These are phyloP conservation scores for Pteronura brasiliensis DNA, from an alignment of 2,113 vertebrate species.

Conservation along the genomic window DNA sequence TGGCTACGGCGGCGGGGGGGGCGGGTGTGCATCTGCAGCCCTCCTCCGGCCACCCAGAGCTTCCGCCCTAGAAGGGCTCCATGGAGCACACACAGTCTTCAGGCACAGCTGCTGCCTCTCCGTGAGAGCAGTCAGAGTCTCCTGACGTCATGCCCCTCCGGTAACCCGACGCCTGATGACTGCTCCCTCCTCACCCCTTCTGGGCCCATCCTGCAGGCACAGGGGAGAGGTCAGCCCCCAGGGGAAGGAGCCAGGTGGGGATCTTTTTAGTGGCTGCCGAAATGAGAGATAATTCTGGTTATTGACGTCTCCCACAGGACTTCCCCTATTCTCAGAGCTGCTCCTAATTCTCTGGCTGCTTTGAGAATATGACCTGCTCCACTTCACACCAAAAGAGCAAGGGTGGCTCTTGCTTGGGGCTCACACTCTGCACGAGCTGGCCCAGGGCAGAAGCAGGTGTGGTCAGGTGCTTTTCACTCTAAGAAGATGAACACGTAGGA, in stretches of 20 bases:
- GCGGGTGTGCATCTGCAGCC: not conserved
- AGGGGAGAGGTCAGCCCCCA: slow-evolving; percentile 47
- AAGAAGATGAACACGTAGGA: not conserved
- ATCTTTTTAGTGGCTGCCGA: slow-evolving; percentile 56
- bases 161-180: slow-evolving; percentile 56
- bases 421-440: not conserved
- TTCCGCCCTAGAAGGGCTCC: not conserved
- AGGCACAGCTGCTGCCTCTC: slow-evolving; percentile 24
- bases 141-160: slow-evolving; percentile 51
- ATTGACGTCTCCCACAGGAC: slow-evolving; percentile 45
- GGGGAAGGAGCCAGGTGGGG: slow-evolving; percentile 65
- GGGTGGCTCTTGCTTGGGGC: not conserved
- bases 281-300: slow-evolving; percentile 67
- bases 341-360: not conserved
- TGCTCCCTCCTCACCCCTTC: not conserved
- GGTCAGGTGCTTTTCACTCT: not conserved
- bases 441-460: not conserved
- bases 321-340: not conserved
- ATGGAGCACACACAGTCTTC: rapidly evolving
- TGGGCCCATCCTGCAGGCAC: not conserved
- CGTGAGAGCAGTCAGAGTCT: not conserved
- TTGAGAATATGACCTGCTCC: not conserved
- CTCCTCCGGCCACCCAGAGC: not conserved
- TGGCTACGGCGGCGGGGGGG: not conserved
- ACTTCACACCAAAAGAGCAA: not conserved